Percentiles rank a stretch among this genome's conserved stretches.
phyloP scores from a whole-genome alignment of 1,140 invertebrate genomes.

The Lordiphosa collinella region DNA sequence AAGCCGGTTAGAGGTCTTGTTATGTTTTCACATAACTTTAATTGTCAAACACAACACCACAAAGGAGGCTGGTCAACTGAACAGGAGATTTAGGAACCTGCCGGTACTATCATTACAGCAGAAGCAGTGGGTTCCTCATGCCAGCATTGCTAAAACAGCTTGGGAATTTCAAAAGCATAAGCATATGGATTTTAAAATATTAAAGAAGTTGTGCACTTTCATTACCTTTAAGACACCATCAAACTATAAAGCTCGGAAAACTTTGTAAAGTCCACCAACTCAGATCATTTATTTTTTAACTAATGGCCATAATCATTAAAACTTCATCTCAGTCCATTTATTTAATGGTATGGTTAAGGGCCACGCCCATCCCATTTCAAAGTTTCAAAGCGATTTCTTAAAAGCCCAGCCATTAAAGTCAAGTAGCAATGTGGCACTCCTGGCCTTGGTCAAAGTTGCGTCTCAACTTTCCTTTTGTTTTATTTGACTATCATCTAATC shows the following conservation, averaged over 20 bases:
- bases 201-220: too few species aligned
- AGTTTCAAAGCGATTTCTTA: conserved; percentile 27
- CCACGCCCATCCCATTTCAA: conserved; percentile 31
- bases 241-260: neutral
- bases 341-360: conserved; percentile 17
- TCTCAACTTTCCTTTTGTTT: conserved; percentile 42
- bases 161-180: too few species aligned
- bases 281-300: conserved; percentile 28
- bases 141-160: too few species aligned
- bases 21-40: too few species aligned
- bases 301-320: conserved; percentile 15
- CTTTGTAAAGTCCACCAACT: conserved; percentile 9
- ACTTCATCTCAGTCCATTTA: neutral
- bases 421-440: conserved; percentile 11
- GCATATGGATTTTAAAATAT: too few species aligned
- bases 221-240: too few species aligned
- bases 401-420: conserved; percentile 32
- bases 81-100: too few species aligned
- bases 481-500: conserved; percentile 30
- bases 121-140: too few species aligned
- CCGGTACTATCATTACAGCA: too few species aligned
- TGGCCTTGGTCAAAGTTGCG: conserved; percentile 26
- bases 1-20: too few species aligned
- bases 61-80: too few species aligned
- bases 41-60: too few species aligned